Conservation (phyloP, 2,888 invertebrate genomes). For the Uropetala carovei region DNA sequence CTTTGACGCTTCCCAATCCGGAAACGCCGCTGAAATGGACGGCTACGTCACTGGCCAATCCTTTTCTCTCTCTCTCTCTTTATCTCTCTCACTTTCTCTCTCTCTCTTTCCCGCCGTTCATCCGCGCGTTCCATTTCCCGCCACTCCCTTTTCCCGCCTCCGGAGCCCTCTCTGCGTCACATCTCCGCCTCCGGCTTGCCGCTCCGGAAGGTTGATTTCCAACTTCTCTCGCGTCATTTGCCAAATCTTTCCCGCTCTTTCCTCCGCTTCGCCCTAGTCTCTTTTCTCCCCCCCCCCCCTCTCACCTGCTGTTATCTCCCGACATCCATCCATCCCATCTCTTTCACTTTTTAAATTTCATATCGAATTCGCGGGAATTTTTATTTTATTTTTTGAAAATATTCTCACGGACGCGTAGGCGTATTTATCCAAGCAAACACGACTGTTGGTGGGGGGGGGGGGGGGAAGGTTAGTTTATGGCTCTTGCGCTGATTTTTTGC, state of each 20-base stretch:
- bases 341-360: no score
- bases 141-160: neutral
- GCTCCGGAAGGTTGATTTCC: conserved; percentile 11
- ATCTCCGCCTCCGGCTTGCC: neutral
- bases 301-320: conserved; percentile 67
- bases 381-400: no score
- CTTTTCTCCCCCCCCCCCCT: conserved; percentile 49
- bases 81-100: neutral
- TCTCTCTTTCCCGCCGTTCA: neutral
- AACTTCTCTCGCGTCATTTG: neutral
- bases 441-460: no score
- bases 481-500: no score
- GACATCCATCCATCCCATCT: conserved; percentile 35
- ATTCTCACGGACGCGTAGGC: no score
- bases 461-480: no score
- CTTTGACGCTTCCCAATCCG: neutral
- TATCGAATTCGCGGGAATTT: no score
- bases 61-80: neutral
- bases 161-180: neutral
- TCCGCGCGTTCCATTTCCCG: conserved; percentile 10
- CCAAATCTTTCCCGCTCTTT: neutral
- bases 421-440: no score
- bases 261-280: no score
- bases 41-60: neutral
- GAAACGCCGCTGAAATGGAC: conserved; percentile 37